Conservation (phyloP, 2,888 invertebrate species). For the Acrobeloides nanus region DNA sequence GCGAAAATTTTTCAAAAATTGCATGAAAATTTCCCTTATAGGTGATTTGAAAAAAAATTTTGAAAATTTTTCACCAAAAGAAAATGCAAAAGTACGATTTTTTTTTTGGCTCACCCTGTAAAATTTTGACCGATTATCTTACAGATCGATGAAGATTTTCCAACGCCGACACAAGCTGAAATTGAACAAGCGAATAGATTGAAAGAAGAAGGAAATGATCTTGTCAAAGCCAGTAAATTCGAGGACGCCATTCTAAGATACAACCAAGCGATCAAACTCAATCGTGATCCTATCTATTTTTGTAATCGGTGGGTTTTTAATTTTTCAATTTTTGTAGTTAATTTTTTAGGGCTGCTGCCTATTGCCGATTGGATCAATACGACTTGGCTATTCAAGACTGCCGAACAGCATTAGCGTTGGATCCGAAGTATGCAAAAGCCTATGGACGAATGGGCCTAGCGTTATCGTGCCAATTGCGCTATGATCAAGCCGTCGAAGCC, state of each 20-base stretch:
- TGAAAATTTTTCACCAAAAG: conserved; percentile 3
- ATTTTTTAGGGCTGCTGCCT: conserved; percentile 74
- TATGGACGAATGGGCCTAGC: conserved; percentile 62
- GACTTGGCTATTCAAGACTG: conserved; percentile 80
- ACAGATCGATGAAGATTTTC: conserved; percentile 33
- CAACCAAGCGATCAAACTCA: conserved; percentile 76
- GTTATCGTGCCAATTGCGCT: conserved; percentile 73
- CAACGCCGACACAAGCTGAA: conserved; percentile 53
- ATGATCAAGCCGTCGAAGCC: conserved; percentile 74
- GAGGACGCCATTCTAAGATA: conserved; percentile 76
- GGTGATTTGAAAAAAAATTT: conserved; percentile 1
- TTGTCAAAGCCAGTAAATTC: conserved; percentile 56
- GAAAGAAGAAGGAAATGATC: conserved; percentile 72
- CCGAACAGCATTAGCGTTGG: conserved; percentile 75
- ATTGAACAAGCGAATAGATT: conserved; percentile 69
- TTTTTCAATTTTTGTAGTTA: background rate
- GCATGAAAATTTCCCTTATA: background rate
- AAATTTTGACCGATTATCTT: background rate
- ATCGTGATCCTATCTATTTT: conserved; percentile 83
- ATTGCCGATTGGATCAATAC: conserved; percentile 73
- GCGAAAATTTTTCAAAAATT: background rate
- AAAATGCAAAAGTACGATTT: too few species aligned
- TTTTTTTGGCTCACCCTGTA: background rate
- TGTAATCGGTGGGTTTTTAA: conserved; percentile 67
- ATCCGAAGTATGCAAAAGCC: conserved; percentile 79